Evolutionary conservation across 2,797 vertebrate genomes (phyloP), one percentile per base, ranked within the genome.

Genomic region (Phoebastria nigripes): DNA sequence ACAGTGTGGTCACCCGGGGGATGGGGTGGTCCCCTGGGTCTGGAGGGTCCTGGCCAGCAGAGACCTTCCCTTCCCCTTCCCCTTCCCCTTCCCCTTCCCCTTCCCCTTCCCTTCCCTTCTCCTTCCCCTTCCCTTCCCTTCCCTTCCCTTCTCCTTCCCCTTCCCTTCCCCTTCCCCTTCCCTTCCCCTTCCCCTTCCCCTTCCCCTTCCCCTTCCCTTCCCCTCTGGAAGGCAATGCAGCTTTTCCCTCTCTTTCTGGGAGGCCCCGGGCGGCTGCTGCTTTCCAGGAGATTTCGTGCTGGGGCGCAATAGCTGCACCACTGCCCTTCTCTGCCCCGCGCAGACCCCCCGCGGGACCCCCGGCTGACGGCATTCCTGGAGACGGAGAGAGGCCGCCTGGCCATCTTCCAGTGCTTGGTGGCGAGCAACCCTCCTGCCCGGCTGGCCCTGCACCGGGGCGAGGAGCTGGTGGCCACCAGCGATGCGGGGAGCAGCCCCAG

Each of bases 331-430:
- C 25, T 71, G 31, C 25, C 13, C 59, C 3, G 6, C n/a, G 0
- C 94, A 98, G 98, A 98, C 25, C 82, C 97, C 2, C 98, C 98
- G 0, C 94, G 95, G 42, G 72, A 82, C 10, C 97, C 86, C 11
- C 87, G 29, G 26, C 85, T 98, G 46, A 89, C 90, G 0, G 92
- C 97, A 1, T 96, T 98, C 54, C 94, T 97, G 91, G 98, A 98
- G 24, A 79, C 90, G 1, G 83, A 59, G 78, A 88, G 91, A 8
- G 98, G 98, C 12, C 94, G 49, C 22, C 51, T 95, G 79, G 98
- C 94, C 21, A 33, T 98, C 65, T 98, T 98, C 24, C 71, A 87
- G 37, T 98, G 98, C 56, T 89, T 86, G 0, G 98, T 97, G 90
- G 96, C 97, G 6, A 98, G 98, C 81, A 94, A 71, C 16, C 98